Conservation (phyloP, 2,113 vertebrate species). For the Narcine bancroftii region DNA sequence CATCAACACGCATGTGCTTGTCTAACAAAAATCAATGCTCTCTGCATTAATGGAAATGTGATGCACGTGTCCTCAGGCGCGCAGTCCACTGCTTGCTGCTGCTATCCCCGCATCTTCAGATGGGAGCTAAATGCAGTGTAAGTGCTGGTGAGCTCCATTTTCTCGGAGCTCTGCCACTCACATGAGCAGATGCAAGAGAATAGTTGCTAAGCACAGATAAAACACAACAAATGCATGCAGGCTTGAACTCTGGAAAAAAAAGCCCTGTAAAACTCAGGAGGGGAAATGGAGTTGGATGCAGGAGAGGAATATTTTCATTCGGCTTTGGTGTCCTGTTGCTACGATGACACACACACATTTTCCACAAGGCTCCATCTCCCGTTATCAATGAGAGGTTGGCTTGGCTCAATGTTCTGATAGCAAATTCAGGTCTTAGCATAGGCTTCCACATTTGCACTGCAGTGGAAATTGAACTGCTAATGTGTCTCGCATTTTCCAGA, state of each 20-base stretch:
- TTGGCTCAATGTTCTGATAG: neutral
- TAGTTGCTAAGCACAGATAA: conserved; percentile 17
- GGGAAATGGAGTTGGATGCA: neutral
- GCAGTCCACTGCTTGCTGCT: neutral
- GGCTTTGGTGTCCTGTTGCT: neutral
- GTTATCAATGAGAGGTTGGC: neutral
- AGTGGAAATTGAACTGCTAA: neutral
- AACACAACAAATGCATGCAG: neutral
- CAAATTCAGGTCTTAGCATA: neutral
- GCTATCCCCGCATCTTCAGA: neutral
- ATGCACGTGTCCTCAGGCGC: neutral
- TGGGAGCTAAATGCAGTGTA: neutral
- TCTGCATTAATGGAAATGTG: too few relatives aligned
- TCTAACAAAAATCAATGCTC: too few relatives aligned
- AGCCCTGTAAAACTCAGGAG: neutral
- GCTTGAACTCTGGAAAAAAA: conserved; percentile 18
- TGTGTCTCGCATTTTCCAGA: neutral
- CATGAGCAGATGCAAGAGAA: neutral
- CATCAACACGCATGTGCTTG: too few relatives aligned
- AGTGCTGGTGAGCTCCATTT: neutral
- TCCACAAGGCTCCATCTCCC: neutral
- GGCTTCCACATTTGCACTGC: neutral
- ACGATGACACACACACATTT: neutral
- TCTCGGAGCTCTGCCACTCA: neutral
- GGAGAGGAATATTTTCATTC: neutral